A percentile compares a stretch with the other conserved stretches of the same genome.
phyloP scores from a whole-genome alignment of 2,888 invertebrate genomes.

The Syritta pipiens region DNA sequence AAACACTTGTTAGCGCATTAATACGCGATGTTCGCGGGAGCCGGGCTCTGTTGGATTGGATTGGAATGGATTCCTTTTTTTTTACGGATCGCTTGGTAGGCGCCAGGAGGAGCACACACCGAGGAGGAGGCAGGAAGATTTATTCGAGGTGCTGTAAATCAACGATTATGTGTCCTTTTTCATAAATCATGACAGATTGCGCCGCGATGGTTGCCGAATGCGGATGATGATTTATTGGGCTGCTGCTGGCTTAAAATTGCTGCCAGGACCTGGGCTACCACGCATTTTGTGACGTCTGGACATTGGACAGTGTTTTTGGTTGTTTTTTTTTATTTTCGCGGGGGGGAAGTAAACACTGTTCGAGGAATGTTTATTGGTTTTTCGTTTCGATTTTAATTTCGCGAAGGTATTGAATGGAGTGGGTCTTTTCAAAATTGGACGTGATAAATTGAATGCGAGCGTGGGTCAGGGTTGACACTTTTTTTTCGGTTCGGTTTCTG shows the following conservation, averaged over 20 bases:
- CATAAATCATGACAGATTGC: slow-evolving; percentile 67
- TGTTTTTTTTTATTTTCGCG: neutral
- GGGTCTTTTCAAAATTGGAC: too few species aligned
- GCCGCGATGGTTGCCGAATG: slow-evolving; percentile 46
- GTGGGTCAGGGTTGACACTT: too few species aligned
- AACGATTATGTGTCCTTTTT: slow-evolving; percentile 65
- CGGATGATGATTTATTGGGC: slow-evolving; percentile 62
- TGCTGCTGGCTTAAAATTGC: slow-evolving; percentile 46
- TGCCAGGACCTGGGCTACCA: slow-evolving; percentile 14
- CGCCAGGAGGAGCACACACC: slow-evolving; percentile 38
- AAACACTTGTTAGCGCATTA: slow-evolving; percentile 67
- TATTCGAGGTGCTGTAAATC: slow-evolving; percentile 50
- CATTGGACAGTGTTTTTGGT: neutral
- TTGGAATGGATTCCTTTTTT: neutral
- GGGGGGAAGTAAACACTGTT: neutral
- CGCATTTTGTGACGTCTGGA: slow-evolving; percentile 13
- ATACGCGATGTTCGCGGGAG: slow-evolving; percentile 40
- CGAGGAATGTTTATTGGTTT: slow-evolving; percentile 1
- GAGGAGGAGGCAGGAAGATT: slow-evolving; percentile 15
- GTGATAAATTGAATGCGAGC: too few species aligned
- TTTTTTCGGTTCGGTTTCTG: too few species aligned
- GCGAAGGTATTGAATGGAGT: neutral
- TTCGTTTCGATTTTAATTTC: slow-evolving; percentile 10
- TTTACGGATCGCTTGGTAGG: slow-evolving; percentile 11
- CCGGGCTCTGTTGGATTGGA: slow-evolving; percentile 22